Evolutionary conservation across 2,113 vertebrate species (phyloP).

Genomic region (Columba livia): DNA sequence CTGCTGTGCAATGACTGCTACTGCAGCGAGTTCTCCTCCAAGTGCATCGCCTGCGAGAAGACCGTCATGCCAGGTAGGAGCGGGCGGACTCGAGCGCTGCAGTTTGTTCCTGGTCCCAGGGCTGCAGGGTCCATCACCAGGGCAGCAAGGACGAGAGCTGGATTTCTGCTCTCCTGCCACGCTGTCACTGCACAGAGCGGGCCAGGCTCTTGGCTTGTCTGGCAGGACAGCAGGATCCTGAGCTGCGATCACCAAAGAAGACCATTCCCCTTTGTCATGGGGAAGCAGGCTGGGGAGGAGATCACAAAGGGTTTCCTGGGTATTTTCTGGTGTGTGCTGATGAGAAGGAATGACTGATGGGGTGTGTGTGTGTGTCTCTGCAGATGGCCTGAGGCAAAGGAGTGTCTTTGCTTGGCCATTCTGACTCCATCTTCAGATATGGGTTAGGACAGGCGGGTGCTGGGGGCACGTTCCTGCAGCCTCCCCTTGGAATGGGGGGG

Average conservation of each 20-base stretch:
- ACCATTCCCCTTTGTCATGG: not conserved
- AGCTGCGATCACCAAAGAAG: not conserved
- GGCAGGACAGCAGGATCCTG: not conserved
- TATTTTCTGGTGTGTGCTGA: constrained; percentile 16
- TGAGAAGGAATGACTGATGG: not conserved
- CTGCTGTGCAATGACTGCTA: constrained; percentile 97
- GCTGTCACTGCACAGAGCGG: not conserved
- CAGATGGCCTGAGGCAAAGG: constrained; percentile 34
- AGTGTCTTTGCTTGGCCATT: constrained; percentile 7
- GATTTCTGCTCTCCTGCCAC: not conserved
- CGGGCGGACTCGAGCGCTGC: accelerated
- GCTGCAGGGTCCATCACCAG: not conserved
- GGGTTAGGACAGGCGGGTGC: not conserved
- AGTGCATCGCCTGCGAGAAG: constrained; percentile 94
- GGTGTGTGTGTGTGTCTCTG: not conserved
- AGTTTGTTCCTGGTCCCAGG: not conserved
- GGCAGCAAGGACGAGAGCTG: not conserved
- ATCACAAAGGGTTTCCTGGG: constrained; percentile 4
- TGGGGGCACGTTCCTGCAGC: not conserved
- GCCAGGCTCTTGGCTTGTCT: not conserved
- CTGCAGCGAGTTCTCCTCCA: constrained; percentile 96
- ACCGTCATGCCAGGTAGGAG: constrained; percentile 94
- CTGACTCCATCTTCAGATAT: not conserved
- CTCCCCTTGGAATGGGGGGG: not conserved
- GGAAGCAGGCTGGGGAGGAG: not conserved